Percentiles rank a stretch among this genome's conserved stretches.
These are phyloP conservation scores for Clarias laeviceps DNA, from an alignment of 2,797 vertebrate genomes.

Conservation along the genomic window DNA sequence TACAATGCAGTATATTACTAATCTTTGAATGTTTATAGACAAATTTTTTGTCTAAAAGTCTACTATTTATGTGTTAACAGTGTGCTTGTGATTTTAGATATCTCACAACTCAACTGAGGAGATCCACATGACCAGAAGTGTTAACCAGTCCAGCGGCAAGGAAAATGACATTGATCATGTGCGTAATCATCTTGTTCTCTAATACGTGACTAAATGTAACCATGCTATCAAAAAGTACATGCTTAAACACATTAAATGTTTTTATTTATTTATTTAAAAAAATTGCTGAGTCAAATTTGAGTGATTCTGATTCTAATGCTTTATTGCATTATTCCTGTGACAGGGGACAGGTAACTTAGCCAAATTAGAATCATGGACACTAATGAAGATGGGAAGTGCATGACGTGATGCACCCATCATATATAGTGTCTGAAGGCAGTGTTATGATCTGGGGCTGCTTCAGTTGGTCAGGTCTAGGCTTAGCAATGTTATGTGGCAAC, in stretches of 20 bases:
- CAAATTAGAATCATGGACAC: not conserved
- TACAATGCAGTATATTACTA: too few relatives aligned
- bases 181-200: conserved; percentile 64
- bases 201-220: not conserved
- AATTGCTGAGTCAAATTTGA: too few relatives aligned
- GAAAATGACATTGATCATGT: conserved; percentile 79
- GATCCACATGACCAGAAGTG: conserved; percentile 68
- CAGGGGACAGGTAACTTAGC: not conserved
- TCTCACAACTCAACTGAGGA: conserved; percentile 80
- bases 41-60: not conserved
- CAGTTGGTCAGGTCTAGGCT: too few relatives aligned
- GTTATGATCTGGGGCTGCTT: too few relatives aligned
- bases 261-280: not conserved
- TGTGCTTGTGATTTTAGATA: conserved; percentile 68
- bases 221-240: not conserved
- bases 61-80: not conserved
- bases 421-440: too few relatives aligned
- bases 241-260: not conserved
- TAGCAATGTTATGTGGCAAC: too few relatives aligned
- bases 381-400: not conserved
- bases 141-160: conserved; percentile 70
- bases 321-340: not conserved
- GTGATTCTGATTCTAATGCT: not conserved
- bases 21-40: not conserved
- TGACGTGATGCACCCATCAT: too few relatives aligned